Base-by-base conservation (phyloP, 1,140 invertebrate genomes). In the Caenorhabditis tropicalis region DNA sequence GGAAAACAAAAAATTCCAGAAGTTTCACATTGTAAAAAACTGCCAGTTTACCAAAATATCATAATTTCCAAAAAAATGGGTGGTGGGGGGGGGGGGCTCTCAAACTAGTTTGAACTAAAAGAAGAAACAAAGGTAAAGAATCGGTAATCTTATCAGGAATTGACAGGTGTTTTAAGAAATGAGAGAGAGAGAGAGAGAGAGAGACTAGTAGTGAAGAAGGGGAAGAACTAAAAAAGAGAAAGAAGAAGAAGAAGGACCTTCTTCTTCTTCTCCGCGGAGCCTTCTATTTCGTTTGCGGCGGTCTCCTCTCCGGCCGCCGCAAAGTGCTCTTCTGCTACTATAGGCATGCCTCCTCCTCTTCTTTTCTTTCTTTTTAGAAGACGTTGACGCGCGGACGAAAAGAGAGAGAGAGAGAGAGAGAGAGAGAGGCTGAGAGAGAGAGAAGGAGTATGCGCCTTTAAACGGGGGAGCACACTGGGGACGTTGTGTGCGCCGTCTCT, bases 261-360 rank as follows among this genome's bases (percentile, higher is more conserved):
- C 53, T 56, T 56, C 53, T 56, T 56, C 53, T 56, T 56, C 24
- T 56, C 12, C 5, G 39, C 5, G 39, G 39, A 5, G 5, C 39
- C n/a, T n/a, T n/a, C n/a, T n/a, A n/a, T n/a, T n/a, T n/a, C n/a
- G n/a, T n/a, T n/a, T n/a, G 39, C 12, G 39, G 5, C 39, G 39
- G 5, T 12, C 39, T 43, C 39, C 39, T 56, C 53, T 27, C 15
- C 53, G n/a, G n/a, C 53, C 21, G 53, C 12, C 3, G n/a, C 21
- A 56, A 56, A 56, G 53, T 56, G 53, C 53, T 56, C 53, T 56
- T 56, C 53, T n/a, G n/a, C 48, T 51, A 51, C 48, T 51, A 51
- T 51, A 51, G 53, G 53, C 53, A 56, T 27, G 53, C 21, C 53
- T 56, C 24, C 53, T 43, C 53, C 15, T 27, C 53, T 56, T 27